Evolutionary conservation across 1,140 invertebrate genomes (phyloP).

Genomic region (Drosophila orosa): DNA sequence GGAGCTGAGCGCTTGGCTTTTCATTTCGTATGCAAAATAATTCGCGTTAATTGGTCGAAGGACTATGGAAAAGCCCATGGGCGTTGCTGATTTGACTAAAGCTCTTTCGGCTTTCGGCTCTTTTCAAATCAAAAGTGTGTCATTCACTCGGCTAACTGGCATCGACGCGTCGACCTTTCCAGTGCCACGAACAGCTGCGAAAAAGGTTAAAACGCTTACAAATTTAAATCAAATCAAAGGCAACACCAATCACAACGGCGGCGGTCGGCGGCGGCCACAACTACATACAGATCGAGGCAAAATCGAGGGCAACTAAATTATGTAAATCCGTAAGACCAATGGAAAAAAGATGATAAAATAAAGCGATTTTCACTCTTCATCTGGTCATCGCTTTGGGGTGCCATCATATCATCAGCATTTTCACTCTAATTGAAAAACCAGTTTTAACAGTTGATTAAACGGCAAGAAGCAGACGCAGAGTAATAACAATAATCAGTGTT

Average conservation of each 20-base stretch:
- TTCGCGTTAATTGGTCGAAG: conserved; percentile 55
- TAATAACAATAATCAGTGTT: conserved; percentile 66
- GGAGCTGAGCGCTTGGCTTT: not conserved
- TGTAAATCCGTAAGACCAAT: conserved; percentile 67
- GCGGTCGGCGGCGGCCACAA: not conserved
- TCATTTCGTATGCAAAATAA: conserved; percentile 54
- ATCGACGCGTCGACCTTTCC: conserved; percentile 47
- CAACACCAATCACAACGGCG: conserved; percentile 38
- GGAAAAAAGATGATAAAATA: conserved; percentile 55
- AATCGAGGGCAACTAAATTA: conserved; percentile 79
- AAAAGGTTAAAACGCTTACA: conserved; percentile 55
- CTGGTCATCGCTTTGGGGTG: conserved; percentile 59
- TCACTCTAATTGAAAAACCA: conserved; percentile 83
- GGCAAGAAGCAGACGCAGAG: conserved; percentile 47
- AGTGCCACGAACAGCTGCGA: conserved; percentile 23
- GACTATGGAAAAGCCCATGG: conserved; percentile 43
- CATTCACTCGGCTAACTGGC: conserved; percentile 41
- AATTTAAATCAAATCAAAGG: conserved; percentile 56
- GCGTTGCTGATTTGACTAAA: conserved; percentile 25
- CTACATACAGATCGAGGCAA: conserved; percentile 28
- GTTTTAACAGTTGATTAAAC: conserved; percentile 81
- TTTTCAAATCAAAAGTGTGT: conserved; percentile 54
- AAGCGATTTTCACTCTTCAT: conserved; percentile 75
- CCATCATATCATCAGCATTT: conserved; percentile 77
- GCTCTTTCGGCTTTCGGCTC: conserved; percentile 14